Evolutionary conservation across 2,113 vertebrate genomes (phyloP), one percentile per base, ranked within the genome.

Genomic region (Hiodon alosoides): DNA sequence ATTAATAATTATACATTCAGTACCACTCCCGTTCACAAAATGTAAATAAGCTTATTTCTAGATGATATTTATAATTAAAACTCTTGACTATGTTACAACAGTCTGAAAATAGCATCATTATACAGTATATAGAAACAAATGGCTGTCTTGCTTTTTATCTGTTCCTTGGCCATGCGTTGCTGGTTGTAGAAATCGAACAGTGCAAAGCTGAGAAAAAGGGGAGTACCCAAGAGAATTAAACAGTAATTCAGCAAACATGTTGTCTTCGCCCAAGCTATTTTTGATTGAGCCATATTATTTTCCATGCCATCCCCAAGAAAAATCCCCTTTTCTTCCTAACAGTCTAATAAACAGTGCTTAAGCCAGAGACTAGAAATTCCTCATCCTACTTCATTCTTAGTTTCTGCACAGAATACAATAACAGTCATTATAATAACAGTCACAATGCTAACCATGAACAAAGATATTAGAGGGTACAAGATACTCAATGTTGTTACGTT

Each of bases 301-400:
- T 14, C 14, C n/a, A 14, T 8, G n/a, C 31, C 46, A 8, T 2
- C n/a, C 47, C 31, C 64, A 64, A 50, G 55, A 14, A 81, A 84
- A 79, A 83, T 79, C 83, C 77, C 67, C 4, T 57, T 78, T 79
- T 81, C 74, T 2, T 76, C 76, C 48, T 83, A 90, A 90, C 87
- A 89, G 89, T 90, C 89, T 75, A 77, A 86, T 79, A 87, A 90
- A 90, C 87, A 89, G 89, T 90, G 83, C 80, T 51, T 74, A 77
- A 85, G 89, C 89, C 87, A 85, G 86, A 85, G 84, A 76, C 84
- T 86, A 85, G 81, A 66, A 82, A 76, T 78, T 73, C 76, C 72
- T 76, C 46, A 64, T 77, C 7, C 53, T 75, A 75, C n/a, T 9
- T 54, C 11, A 7, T 67, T 75, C 46, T 68, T 16, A 66, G 54